Conservation (phyloP, 2,797 vertebrate species). For the Coracias cyanogaster region DNA sequence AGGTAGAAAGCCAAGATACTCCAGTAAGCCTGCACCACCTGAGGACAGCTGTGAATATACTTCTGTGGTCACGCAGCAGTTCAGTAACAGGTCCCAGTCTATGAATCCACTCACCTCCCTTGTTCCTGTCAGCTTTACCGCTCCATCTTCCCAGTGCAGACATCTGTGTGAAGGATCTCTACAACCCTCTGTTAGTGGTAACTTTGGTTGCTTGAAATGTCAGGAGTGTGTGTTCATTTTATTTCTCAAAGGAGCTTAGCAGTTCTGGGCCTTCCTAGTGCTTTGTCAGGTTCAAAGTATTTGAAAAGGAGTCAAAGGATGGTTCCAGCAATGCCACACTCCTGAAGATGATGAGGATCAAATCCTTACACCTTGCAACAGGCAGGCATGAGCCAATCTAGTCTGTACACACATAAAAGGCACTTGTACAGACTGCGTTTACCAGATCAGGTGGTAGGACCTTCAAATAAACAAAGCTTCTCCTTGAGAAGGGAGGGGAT, state of each 20-base stretch:
- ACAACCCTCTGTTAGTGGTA: accelerated
- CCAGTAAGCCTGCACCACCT: neutral
- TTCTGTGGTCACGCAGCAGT: neutral
- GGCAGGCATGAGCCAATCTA: neutral
- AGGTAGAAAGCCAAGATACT: neutral
- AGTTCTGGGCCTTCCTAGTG: neutral
- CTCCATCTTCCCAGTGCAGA: neutral
- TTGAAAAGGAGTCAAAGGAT: neutral
- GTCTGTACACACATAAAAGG: neutral
- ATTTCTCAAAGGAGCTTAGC: neutral
- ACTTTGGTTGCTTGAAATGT: neutral
- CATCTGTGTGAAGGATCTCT: neutral
- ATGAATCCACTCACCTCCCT: neutral
- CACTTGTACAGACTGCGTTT: neutral
- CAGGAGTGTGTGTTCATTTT: accelerated
- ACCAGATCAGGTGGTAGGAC: neutral
- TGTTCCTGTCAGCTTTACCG: neutral
- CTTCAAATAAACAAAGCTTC: neutral
- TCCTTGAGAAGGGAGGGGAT: neutral
- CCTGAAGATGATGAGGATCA: neutral
- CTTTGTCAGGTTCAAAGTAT: neutral
- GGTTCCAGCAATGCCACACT: neutral
- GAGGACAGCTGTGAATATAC: neutral
- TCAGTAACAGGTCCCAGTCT: neutral
- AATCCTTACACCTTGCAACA: neutral